These are phyloP conservation scores for Ectropis grisescens DNA, from an alignment of 1,140 invertebrate genomes.

Conservation along the genomic window DNA sequence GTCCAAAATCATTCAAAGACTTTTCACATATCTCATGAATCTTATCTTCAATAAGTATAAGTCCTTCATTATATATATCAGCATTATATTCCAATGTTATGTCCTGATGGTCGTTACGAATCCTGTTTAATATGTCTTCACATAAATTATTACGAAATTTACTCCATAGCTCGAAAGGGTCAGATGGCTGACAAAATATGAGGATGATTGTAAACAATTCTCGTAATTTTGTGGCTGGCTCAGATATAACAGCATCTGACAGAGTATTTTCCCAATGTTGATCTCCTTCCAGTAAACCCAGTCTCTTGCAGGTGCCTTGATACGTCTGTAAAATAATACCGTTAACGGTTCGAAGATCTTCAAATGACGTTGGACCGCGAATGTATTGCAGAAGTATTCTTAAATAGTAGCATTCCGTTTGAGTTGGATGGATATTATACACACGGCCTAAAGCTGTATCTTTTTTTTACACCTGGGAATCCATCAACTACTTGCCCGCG, in stretches of 20 bases:
- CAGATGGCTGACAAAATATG: neutral
- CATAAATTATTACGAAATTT: neutral
- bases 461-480: conserved; percentile 21
- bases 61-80: conserved; percentile 9
- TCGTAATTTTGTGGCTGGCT: neutral
- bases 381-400: conserved; percentile 45
- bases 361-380: conserved; percentile 42
- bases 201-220: neutral
- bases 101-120: too few species aligned
- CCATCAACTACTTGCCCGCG: conserved; percentile 17
- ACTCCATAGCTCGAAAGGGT: neutral
- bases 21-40: too few species aligned
- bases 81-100: too few species aligned
- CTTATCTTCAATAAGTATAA: conserved; percentile 2
- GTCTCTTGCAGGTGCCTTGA: conserved; percentile 38
- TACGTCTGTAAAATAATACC: conserved; percentile 37
- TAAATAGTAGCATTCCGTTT: conserved; percentile 40
- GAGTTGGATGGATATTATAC: conserved; percentile 30
- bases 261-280: neutral
- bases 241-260: neutral
- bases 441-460: conserved; percentile 35
- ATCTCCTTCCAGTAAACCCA: conserved; percentile 21
- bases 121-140: neutral
- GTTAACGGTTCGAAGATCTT: conserved; percentile 42
- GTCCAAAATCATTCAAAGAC: too few species aligned